These are phyloP conservation scores for Chrysina gloriosa DNA, from an alignment of 2,888 invertebrate species.

Conservation along the genomic window DNA sequence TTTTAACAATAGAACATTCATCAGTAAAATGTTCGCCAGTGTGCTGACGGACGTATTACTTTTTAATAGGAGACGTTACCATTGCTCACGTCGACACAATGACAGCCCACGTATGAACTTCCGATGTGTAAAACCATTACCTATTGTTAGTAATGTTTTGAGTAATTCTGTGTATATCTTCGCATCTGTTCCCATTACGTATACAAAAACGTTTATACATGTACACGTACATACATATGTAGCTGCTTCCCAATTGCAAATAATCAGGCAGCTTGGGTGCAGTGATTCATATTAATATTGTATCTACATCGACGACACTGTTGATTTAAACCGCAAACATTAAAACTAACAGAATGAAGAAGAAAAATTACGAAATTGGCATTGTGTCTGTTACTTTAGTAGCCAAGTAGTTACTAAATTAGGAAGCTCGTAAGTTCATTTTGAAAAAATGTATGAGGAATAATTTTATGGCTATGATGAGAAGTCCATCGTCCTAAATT, in stretches of 20 bases:
- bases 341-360: not conserved
- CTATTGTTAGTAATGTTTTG: not conserved
- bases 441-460: too few relatives aligned
- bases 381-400: too few relatives aligned
- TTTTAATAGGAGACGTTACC: not conserved
- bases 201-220: not conserved
- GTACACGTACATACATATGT: not conserved
- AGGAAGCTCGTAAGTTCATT: too few relatives aligned
- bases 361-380: not conserved
- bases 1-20: not conserved
- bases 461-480: too few relatives aligned
- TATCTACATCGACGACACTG: not conserved
- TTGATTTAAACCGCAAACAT: conserved; percentile 9
- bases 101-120: not conserved
- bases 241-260: not conserved
- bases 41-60: too few relatives aligned
- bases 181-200: not conserved
- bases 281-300: conserved; percentile 11
- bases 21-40: not conserved
- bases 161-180: conserved; percentile 1
- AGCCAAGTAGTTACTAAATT: too few relatives aligned
- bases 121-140: not conserved
- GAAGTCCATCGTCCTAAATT: too few relatives aligned
- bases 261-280: not conserved
- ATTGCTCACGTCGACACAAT: conserved; percentile 2